Percentiles rank a stretch among this genome's conserved stretches.
Conservation (phyloP, 2,797 vertebrate species). For the Enteromius paludinosus region DNA sequence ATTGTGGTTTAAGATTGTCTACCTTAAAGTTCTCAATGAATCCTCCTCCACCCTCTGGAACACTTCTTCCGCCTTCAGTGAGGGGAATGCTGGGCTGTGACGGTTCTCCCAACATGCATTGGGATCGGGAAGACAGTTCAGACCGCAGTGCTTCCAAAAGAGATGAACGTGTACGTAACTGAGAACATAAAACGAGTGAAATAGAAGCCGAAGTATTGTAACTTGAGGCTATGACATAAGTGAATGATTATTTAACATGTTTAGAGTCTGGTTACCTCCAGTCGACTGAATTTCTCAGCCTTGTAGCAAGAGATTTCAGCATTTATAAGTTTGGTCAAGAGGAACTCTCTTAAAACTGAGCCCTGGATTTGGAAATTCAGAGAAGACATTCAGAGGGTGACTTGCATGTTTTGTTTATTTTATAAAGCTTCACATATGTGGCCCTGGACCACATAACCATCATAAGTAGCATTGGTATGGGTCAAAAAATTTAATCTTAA, state of each 20-base stretch:
- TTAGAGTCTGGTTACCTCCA: slow-evolving; percentile 50
- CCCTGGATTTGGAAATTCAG: slow-evolving; percentile 60
- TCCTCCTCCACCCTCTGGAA: slow-evolving; percentile 76
- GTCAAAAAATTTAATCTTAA: no score
- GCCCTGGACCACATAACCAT: no score
- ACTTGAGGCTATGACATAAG: neutral
- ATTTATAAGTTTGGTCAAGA: slow-evolving; percentile 82
- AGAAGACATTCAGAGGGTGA: neutral
- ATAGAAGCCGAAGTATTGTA: neutral
- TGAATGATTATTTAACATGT: neutral
- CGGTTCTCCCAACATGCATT: slow-evolving; percentile 78
- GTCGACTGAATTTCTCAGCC: slow-evolving; percentile 76
- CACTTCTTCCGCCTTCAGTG: slow-evolving; percentile 67
- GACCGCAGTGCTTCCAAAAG: slow-evolving; percentile 77
- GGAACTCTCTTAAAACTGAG: slow-evolving; percentile 76
- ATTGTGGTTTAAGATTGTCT: neutral
- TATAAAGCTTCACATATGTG: neutral
- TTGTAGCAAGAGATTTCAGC: slow-evolving; percentile 83
- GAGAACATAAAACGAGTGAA: slow-evolving; percentile 12
- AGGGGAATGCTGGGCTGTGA: slow-evolving; percentile 59
- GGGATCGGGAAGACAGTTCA: slow-evolving; percentile 77
- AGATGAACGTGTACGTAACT: slow-evolving; percentile 81
- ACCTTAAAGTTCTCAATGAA: slow-evolving; percentile 85
- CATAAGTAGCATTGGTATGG: no score
- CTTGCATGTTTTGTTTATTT: slow-evolving; percentile 7